Percentiles rank a stretch among this genome's conserved stretches.
Conservation (phyloP, 2,797 vertebrate species). For the Typhlichthys subterraneus region DNA sequence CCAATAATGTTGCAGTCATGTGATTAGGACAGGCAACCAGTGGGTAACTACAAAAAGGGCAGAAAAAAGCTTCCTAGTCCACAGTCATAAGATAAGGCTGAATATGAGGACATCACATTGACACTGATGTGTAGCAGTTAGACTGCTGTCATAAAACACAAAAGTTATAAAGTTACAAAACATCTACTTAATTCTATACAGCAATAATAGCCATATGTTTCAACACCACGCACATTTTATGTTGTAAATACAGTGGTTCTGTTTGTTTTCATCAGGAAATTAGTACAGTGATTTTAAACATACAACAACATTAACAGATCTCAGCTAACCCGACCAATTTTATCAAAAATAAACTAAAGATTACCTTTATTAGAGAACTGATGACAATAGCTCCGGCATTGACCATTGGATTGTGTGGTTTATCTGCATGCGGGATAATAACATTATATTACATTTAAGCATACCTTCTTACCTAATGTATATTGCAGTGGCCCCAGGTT, state of each 20-base stretch:
- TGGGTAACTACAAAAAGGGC: slow-evolving; percentile 5
- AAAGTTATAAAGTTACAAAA: no score
- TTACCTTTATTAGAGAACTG: slow-evolving; percentile 89
- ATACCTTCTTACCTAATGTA: not conserved
- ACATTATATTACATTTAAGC: slow-evolving; percentile 16
- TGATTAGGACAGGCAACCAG: slow-evolving; percentile 12
- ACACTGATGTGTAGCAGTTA: no score
- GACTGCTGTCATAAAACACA: no score
- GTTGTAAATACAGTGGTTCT: no score
- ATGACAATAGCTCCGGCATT: slow-evolving; percentile 91
- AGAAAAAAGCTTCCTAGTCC: not conserved
- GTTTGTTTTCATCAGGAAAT: no score
- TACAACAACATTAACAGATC: no score
- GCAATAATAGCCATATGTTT: no score
- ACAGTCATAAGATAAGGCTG: slow-evolving; percentile 3
- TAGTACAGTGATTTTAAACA: no score
- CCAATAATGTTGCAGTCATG: slow-evolving; percentile 30
- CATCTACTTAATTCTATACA: no score
- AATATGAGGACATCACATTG: slow-evolving; percentile 9
- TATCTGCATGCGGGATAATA: slow-evolving; percentile 75
- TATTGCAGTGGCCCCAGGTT: not conserved
- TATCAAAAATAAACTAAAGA: no score
- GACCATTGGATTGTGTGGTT: slow-evolving; percentile 93
- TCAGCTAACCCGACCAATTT: no score
- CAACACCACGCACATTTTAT: no score